Evolutionary conservation across 2,797 vertebrate genomes (phyloP), one percentile per base, ranked within the genome.

Genomic region (Ctenopoma multispine): DNA sequence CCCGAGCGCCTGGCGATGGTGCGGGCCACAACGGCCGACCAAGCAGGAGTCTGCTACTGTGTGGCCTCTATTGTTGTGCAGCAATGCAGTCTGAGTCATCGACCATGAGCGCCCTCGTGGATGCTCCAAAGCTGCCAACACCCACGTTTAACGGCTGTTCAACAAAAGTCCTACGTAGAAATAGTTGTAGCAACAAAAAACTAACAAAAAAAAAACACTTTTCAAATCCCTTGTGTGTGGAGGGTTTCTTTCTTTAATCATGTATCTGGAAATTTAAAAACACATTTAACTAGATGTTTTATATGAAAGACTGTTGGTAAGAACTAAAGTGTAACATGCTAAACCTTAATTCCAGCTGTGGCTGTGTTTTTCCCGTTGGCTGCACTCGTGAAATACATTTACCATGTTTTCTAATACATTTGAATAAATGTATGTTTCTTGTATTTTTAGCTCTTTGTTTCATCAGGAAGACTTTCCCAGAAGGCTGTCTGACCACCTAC

Each of bases 11-110:
- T 78, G 75, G 64, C 77, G 83, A 74, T 82, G 76, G 72, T 12
- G 59, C 44, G 2, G 67, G 55, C 63, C 20, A 18, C 50, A 24
- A 55, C 75, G 69, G 64, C 58, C 10, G 1, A 62, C 67, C 64
- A 4, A 57, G 21, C 40, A 66, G 51, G 66, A 50, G 36, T 31
- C 51, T n/a, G 72, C 49, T 72, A 1, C 21, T 87, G 76, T 86
- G 55, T 84, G 70, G 63, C 7, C 40, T 29, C 64, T 44, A 83
- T 87, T 89, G 89, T 90, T 87, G 70, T 63, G 7, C 3, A 9
- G 38, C 40, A 73, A 76, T 75, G 58, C 47, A 68, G 72, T 57
- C 57, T 90, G 89, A 90, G 77, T 92, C 91, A 92, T 69, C 47
- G 9, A 62, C 63, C 80, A 80, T 69, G 51, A 77, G 87, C 18